These are phyloP conservation scores for Monopterus albus DNA, from an alignment of 2,113 vertebrate species.

Conservation along the genomic window DNA sequence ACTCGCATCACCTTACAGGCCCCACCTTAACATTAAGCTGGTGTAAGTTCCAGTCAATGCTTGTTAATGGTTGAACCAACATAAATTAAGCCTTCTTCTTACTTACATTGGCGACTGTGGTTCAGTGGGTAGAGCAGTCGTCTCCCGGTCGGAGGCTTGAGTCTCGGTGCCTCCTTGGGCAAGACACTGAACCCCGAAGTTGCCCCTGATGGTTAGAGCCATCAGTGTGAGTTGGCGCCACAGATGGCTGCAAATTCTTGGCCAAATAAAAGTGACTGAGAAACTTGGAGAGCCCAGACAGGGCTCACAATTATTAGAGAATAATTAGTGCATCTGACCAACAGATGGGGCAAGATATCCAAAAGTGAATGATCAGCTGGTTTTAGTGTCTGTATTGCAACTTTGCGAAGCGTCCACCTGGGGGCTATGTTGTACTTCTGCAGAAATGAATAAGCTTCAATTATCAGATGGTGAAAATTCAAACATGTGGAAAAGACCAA, in stretches of 20 bases:
- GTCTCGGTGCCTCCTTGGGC: no score
- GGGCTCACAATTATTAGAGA: neutral
- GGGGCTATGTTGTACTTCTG: slow-evolving; percentile 58
- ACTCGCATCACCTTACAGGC: no score
- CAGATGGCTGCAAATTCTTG: no score
- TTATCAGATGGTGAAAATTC: neutral
- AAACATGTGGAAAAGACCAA: neutral
- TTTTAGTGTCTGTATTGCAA: slow-evolving; percentile 19
- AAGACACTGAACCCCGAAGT: no score
- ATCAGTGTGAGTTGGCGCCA: no score
- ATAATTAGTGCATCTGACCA: slow-evolving; percentile 30
- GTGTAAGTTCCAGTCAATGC: neutral
- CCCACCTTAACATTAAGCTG: no score
- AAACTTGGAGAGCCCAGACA: no score
- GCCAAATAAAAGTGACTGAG: no score
- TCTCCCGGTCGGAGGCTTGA: no score
- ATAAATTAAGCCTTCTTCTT: neutral
- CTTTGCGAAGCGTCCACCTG: slow-evolving; percentile 17
- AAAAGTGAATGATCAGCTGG: neutral
- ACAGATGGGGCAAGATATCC: slow-evolving; percentile 43
- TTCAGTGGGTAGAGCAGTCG: no score
- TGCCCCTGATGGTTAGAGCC: no score
- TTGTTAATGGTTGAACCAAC: neutral
- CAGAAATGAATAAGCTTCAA: neutral
- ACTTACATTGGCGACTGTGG: no score